Evolutionary conservation across 2,888 invertebrate species (phyloP), one percentile per base, ranked within the genome.

Genomic region (Torymus texanus): DNA sequence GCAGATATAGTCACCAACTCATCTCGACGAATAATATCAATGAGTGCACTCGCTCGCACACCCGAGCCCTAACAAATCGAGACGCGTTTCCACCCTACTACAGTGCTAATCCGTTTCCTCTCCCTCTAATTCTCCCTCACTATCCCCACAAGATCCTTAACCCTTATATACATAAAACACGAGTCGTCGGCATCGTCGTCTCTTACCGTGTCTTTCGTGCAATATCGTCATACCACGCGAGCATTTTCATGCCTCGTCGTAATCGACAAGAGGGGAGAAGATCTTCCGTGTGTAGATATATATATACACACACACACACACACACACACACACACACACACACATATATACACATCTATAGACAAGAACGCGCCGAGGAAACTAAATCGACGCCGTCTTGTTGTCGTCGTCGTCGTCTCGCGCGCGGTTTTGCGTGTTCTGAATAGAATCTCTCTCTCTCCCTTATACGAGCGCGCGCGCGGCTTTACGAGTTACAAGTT

Each of bases 401-500:
- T 51, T 13, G 67, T 63, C 68, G 56, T 24, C 65, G n/a, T n/a
- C 18, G 11, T 16, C 55, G n/a, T n/a, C n/a, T 12, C 55, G 65
- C 72, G 29, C 51, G 12, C 16, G n/a, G 10, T 21, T 55, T 21
- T 11, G 5, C 50, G 55, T 29, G 21, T 41, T 16, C 51, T 13
- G 58, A 14, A 18, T 18, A 2, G 53, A 18, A 11, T 13, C 55
- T 21, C 13, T 16, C 56, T 61, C 63, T 13, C 16, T 18, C 59
- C n/a, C 51, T 62, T 74, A 62, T n/a, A 76, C 68, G 59, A 66
- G 58, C 58, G n/a, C 67, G 63, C 67, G 63, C 53, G 72, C 65
- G 78, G 78, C 79, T 81, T 76, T 77, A 73, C 71, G 75, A 81
- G 78, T 81, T 78, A 78, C 81, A 75, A 81, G 72, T 81, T 78